These are phyloP conservation scores for Recurvirostra avosetta DNA, from an alignment of 2,113 vertebrate genomes.

Conservation along the genomic window DNA sequence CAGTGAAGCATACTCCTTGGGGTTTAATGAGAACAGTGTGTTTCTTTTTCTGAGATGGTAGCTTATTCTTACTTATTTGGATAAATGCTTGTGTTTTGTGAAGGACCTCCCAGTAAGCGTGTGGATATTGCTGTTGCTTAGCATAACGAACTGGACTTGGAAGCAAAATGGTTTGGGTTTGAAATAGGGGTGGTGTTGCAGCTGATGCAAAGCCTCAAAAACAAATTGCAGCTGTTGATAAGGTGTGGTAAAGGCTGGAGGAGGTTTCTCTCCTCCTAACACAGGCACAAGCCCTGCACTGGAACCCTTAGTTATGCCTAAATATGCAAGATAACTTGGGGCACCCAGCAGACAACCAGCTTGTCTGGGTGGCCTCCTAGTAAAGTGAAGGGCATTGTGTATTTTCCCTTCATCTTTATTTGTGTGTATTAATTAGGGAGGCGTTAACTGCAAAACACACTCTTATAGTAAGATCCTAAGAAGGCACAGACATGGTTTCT, in stretches of 20 bases:
- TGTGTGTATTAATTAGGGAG: background rate
- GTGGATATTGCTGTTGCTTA: background rate
- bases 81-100: background rate
- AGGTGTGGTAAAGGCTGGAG: background rate
- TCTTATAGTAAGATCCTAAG: background rate
- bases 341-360: background rate
- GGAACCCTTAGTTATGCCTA: background rate
- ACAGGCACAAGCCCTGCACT: background rate
- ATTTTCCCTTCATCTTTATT: background rate
- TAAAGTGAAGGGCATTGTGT: background rate
- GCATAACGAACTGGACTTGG: background rate
- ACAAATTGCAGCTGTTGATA: background rate
- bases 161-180: background rate
- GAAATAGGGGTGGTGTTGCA: background rate
- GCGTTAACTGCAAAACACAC: background rate
- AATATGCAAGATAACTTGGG: background rate
- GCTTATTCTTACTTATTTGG: background rate
- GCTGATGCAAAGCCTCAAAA: background rate
- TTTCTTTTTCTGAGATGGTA: background rate
- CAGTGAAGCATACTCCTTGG: background rate
- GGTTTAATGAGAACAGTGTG: slow-evolving; percentile 12
- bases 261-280: background rate
- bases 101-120: background rate
- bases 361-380: background rate
- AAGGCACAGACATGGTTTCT: rapidly evolving